Evolutionary conservation across 1,140 invertebrate genomes (phyloP).

Genomic region (Tetramorium simillimum): DNA sequence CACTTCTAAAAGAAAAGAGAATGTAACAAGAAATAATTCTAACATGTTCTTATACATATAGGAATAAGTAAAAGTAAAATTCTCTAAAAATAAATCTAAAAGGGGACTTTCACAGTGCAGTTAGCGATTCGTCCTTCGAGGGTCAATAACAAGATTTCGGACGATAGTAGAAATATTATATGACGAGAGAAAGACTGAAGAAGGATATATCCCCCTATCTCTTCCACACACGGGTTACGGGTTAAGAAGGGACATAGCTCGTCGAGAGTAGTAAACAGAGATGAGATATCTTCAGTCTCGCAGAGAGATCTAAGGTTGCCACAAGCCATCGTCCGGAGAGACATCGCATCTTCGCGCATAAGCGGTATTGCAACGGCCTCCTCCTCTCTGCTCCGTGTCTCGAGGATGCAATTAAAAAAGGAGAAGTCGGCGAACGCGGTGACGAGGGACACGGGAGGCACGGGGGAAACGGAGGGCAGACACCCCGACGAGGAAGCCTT

Average conservation of each 20-base stretch:
- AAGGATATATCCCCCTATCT: not conserved
- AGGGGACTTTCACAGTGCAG: not conserved
- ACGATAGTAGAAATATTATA: not conserved
- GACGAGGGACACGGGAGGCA: not conserved
- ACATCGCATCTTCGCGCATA: constrained; percentile 36
- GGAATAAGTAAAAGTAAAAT: not conserved
- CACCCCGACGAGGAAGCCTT: constrained; percentile 72
- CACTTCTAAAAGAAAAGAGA: not conserved
- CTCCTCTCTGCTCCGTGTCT: constrained; percentile 15
- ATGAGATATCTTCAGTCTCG: not conserved
- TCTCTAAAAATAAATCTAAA: not conserved
- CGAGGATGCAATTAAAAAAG: constrained; percentile 45
- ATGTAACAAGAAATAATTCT: not conserved
- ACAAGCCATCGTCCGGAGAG: not conserved
- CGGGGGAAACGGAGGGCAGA: not conserved
- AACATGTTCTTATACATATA: not conserved
- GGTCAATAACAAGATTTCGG: not conserved
- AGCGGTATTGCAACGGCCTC: constrained; percentile 7
- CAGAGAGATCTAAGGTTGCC: constrained; percentile 29
- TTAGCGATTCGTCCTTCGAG: not conserved
- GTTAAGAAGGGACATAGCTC: constrained; percentile 3
- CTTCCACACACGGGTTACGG: not conserved
- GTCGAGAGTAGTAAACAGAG: not conserved
- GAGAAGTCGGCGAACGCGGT: not conserved
- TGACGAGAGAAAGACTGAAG: not conserved